Evolutionary conservation across 2,888 invertebrate species (phyloP), one percentile per base, ranked within the genome.

Genomic region (Gibbula magus): DNA sequence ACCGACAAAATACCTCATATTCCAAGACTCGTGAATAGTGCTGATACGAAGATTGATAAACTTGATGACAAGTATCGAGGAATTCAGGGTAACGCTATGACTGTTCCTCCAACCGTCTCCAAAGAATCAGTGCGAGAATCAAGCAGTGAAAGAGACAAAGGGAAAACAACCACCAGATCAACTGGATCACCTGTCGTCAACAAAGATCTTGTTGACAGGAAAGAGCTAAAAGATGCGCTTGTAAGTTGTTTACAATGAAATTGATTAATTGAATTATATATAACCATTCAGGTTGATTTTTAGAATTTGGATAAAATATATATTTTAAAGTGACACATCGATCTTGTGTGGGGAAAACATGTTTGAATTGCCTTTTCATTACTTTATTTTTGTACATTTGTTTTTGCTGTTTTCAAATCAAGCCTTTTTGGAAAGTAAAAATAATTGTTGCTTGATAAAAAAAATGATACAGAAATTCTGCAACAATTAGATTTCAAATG

Each of bases 191-290:
- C 83, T 8, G 86, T 83, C 79, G 84, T 82, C 8, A 87, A 86
- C 67, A 88, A 85, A 75, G 85, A 88, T 29, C 70, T 81, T 8
- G 86, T 84, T 54, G 87, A 88, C 29, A 87, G 85, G 77, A 89
- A 87, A 70, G 89, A 89, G 79, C 84, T 89, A 13, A 79, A 81
- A 61, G 89, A 89, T 53, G 85, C 86, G 0, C 84, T 87, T 86
- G 89, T 89, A 82, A 81, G 82, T 77, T 18, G 8, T 18, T 10
- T 45, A 1, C 13, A 5, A 45, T 45, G 10, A 45, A 45, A 13
- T 35, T 35, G 35, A 35, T 5, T 35, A 7, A 35, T 35, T 35
- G 35, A 35, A 7, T 35, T 35, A 5, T 7, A 35, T 35, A 7
- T 35, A 5, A 7, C 3, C 35, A 35, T 35, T 5, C 35, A 35